These are phyloP conservation scores for Caenorhabditis doughertyi DNA, from an alignment of 2,888 invertebrate genomes.

Conservation along the genomic window DNA sequence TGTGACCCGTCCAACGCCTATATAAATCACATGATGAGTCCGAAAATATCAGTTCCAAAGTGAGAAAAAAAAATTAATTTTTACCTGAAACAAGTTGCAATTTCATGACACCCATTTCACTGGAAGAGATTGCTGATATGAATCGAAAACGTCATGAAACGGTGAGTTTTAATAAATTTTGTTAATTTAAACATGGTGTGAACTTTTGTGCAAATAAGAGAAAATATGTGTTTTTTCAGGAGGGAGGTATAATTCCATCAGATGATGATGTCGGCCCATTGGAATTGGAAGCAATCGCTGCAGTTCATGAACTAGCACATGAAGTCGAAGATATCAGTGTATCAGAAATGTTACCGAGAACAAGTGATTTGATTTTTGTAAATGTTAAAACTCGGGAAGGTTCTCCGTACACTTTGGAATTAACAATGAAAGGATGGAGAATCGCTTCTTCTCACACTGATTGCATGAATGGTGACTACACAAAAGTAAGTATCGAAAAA, in stretches of 20 bases:
- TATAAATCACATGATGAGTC: constrained; percentile 57
- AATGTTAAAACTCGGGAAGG: constrained; percentile 89
- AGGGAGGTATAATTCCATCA: constrained; percentile 66
- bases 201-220: no score
- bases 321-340: constrained; percentile 86
- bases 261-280: constrained; percentile 74
- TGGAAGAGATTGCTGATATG: constrained; percentile 80
- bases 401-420: constrained; percentile 88
- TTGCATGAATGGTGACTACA: constrained; percentile 82
- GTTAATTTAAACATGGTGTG: no score
- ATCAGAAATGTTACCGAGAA: constrained; percentile 86
- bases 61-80: constrained; percentile 7
- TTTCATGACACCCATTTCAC: constrained; percentile 75
- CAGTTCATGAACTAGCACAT: constrained; percentile 89
- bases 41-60: constrained; percentile 56
- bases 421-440: constrained; percentile 85
- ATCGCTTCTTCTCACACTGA: constrained; percentile 80
- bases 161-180: constrained; percentile 31
- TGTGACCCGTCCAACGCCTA: constrained; percentile 4
- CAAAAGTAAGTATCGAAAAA: constrained; percentile 65
- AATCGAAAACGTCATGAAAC: constrained; percentile 76
- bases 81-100: background rate
- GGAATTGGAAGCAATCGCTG: constrained; percentile 87
- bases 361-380: constrained; percentile 87
- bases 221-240: constrained; percentile 60